A percentile compares a stretch with the other conserved stretches of the same genome.
Conservation (phyloP, 23 tunicate species). For the Phallusia fumigata region DNA sequence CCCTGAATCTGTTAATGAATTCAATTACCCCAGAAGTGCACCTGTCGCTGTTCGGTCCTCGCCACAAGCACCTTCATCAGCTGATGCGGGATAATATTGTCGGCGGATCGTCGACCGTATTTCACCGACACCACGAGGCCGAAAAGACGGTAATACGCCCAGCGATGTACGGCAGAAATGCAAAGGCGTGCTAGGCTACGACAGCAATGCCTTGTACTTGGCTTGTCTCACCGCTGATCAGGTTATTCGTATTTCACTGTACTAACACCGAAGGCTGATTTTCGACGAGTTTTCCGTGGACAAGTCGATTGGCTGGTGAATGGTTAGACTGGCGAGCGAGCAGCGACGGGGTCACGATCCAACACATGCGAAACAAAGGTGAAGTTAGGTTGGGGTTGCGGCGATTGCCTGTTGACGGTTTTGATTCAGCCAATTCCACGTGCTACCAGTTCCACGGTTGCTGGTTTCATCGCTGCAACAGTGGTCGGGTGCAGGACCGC, state of each 20-base stretch:
- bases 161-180: not conserved
- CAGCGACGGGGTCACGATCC: too few relatives aligned
- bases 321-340: too few relatives aligned
- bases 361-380: too few relatives aligned
- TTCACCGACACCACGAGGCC: not conserved
- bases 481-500: too few relatives aligned
- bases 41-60: not conserved
- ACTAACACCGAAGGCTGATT: not conserved
- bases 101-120: not conserved
- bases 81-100: not conserved
- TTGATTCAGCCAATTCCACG: too few relatives aligned
- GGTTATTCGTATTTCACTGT: not conserved
- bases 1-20: not conserved
- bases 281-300: too few relatives aligned
- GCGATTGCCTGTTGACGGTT: too few relatives aligned
- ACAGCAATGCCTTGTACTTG: not conserved
- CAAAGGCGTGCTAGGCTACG: not conserved
- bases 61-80: not conserved
- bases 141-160: not conserved
- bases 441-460: too few relatives aligned
- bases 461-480: too few relatives aligned
- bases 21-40: not conserved
- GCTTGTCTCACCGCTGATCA: not conserved
- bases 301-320: too few relatives aligned
- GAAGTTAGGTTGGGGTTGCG: too few relatives aligned